Conservation (phyloP, 2,797 vertebrate species). For the Microtus californicus region DNA sequence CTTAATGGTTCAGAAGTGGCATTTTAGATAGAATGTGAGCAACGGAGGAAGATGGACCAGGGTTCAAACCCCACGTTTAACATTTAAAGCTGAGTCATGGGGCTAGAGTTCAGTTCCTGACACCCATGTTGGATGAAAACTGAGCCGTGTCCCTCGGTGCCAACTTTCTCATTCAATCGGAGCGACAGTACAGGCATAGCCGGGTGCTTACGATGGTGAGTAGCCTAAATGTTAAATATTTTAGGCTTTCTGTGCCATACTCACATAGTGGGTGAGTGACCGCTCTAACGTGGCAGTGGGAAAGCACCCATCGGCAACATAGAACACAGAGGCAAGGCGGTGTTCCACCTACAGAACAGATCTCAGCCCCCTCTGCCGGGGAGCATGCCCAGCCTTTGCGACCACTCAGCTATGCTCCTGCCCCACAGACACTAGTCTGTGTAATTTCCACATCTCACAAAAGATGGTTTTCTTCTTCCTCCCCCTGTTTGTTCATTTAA, state of each 20-base stretch:
- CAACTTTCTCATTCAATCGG: neutral
- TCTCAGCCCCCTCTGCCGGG: too few species aligned
- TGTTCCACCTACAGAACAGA: neutral
- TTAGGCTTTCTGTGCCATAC: neutral
- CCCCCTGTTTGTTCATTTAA: neutral
- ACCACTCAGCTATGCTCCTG: too few species aligned
- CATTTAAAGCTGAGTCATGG: neutral
- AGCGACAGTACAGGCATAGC: neutral
- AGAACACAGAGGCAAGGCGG: neutral
- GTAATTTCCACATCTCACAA: neutral
- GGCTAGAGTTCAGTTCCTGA: neutral
- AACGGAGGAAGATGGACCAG: neutral
- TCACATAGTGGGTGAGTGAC: neutral
- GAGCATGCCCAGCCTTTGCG: too few species aligned
- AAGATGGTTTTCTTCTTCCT: neutral
- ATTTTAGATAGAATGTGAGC: neutral
- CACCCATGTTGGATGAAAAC: neutral
- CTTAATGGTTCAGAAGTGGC: neutral
- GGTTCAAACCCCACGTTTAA: constrained; percentile 32
- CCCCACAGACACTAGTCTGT: neutral
- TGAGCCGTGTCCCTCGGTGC: neutral
- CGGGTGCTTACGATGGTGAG: neutral
- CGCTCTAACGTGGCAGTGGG: neutral
- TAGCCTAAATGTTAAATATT: neutral
- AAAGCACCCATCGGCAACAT: neutral